These are phyloP conservation scores for Brachyptera putata DNA, from an alignment of 2,888 invertebrate genomes.

Conservation along the genomic window DNA sequence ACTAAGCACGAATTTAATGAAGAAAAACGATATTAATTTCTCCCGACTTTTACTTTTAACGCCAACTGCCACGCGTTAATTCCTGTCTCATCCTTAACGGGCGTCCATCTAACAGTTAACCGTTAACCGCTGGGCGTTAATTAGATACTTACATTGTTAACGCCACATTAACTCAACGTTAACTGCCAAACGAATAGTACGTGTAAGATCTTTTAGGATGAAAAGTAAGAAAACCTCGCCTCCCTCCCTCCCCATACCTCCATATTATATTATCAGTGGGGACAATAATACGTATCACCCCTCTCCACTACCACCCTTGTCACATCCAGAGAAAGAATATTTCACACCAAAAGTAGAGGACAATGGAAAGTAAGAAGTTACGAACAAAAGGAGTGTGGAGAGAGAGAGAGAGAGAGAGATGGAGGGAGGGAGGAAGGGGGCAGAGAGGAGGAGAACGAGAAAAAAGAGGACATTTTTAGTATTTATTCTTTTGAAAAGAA, in stretches of 20 bases:
- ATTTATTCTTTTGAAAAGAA: slow-evolving; percentile 18
- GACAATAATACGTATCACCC: slow-evolving; percentile 10
- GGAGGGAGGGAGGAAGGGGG: too few relatives aligned
- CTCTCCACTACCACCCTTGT: slow-evolving; percentile 14
- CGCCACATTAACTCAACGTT: slow-evolving; percentile 7
- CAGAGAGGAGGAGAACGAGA: too few relatives aligned
- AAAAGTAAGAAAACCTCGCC: slow-evolving; percentile 6
- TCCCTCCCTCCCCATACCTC: neutral
- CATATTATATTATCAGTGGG: slow-evolving; percentile 9
- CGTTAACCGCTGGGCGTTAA: slow-evolving; percentile 9
- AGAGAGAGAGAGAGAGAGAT: too few relatives aligned
- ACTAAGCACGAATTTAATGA: too few relatives aligned
- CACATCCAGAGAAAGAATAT: slow-evolving; percentile 28
- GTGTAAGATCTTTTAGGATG: neutral
- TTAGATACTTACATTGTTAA: slow-evolving; percentile 13
- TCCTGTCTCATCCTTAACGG: too few relatives aligned
- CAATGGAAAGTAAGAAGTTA: slow-evolving; percentile 26
- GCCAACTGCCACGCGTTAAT: too few relatives aligned
- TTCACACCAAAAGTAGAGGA: slow-evolving; percentile 24
- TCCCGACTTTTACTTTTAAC: too few relatives aligned
- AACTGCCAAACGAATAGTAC: neutral
- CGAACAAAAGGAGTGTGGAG: slow-evolving; percentile 19
- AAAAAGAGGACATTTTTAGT: slow-evolving; percentile 25
- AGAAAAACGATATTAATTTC: slow-evolving; percentile 2
- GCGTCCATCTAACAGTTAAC: neutral